Evolutionary conservation across 2,888 invertebrate genomes (phyloP).

Genomic region (Xanthorhoe designata): DNA sequence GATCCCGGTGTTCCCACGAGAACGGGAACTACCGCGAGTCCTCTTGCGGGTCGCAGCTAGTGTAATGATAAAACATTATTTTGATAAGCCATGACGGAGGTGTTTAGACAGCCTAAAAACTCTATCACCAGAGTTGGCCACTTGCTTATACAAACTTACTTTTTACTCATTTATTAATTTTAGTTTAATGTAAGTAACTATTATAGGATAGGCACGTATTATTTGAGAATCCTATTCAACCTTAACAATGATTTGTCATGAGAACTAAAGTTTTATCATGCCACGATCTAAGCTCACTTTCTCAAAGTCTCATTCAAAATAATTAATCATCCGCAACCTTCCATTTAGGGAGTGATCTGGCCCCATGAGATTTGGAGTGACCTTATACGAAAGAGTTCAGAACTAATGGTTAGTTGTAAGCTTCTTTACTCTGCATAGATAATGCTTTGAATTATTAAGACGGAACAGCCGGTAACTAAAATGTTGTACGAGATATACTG

Average conservation of each 20-base stretch:
- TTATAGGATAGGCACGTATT: not conserved
- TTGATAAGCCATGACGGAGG: no score
- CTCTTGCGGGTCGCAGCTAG: no score
- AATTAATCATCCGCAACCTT: slow-evolving; percentile 29
- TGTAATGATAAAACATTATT: no score
- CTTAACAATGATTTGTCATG: not conserved
- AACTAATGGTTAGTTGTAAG: slow-evolving; percentile 39
- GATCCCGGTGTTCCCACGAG: no score
- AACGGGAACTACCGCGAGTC: no score
- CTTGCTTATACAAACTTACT: no score
- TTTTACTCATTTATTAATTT: not conserved
- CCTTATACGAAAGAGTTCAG: slow-evolving; percentile 36
- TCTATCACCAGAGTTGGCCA: not conserved
- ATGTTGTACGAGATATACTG: not conserved
- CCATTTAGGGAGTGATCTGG: slow-evolving; percentile 28
- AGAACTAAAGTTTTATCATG: slow-evolving; percentile 12
- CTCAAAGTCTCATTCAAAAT: slow-evolving; percentile 25
- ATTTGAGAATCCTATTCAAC: not conserved
- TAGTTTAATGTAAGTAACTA: not conserved
- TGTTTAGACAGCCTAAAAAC: no score
- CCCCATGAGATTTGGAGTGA: slow-evolving; percentile 27
- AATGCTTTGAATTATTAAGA: slow-evolving; percentile 35
- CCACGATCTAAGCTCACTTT: slow-evolving; percentile 9
- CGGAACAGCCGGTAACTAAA: slow-evolving; percentile 6
- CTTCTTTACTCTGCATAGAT: slow-evolving; percentile 49